Evolutionary conservation across 2,113 vertebrate genomes (phyloP).

Genomic region (Labeo catla): DNA sequence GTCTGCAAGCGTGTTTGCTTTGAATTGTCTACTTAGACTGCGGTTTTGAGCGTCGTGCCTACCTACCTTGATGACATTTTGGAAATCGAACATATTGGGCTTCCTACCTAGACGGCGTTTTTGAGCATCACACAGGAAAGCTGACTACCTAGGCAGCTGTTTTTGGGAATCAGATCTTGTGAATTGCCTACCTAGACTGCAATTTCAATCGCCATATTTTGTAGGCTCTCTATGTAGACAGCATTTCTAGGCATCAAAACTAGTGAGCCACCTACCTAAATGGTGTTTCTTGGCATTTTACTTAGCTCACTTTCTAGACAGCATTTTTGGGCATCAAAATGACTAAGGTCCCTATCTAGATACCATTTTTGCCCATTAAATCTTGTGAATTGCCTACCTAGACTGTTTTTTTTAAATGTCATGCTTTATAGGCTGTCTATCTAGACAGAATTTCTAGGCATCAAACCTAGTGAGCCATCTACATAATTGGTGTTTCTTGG

Average conservation of each 20-base stretch:
- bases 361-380: neutral
- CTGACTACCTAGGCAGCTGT: neutral
- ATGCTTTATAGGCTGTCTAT: no score
- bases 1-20: constrained; percentile 6
- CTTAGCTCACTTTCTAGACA: neutral
- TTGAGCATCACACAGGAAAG: neutral
- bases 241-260: neutral
- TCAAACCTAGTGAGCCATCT: neutral
- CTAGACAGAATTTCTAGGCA: neutral
- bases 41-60: neutral
- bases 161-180: neutral
- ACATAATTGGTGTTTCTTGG: neutral
- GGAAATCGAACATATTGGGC: neutral
- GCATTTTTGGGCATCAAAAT: neutral
- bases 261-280: neutral
- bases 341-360: neutral
- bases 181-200: neutral
- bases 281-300: neutral
- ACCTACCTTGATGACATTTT: constrained; percentile 7
- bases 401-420: no score
- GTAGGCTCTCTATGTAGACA: neutral
- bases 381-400: no score
- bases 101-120: neutral
- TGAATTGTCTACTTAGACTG: neutral
- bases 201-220: neutral